Base-by-base conservation (phyloP, 2,113 vertebrate genomes). In the Coracopsis vasa region DNA sequence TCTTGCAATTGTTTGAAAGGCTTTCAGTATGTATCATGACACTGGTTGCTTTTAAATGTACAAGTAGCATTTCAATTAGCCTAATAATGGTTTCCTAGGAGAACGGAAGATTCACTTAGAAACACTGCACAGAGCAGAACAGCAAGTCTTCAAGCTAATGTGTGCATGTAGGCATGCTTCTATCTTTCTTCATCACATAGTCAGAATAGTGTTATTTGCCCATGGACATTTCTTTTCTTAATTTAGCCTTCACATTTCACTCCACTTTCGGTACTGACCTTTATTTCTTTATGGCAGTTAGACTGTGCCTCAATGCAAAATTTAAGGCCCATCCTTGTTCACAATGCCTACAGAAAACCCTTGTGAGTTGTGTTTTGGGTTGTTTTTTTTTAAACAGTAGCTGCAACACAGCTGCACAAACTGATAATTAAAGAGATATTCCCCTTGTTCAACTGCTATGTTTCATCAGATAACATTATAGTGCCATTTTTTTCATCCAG, bases 81-180 rank as follows among this genome's bases (percentile, higher is more conserved):
- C 74, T 80, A 95, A 94, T 94, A 90, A 94, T 83, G 67, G 90
- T 93, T 93, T 96, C 92, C 92, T 90, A 93, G 85, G 82, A 96
- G 90, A 96, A 87, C 48, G 78, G 79, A 90, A 88, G 67, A 90
- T 53, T 80, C 87, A 77, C 62, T 88, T 69, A 53, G 58, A 86
- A 90, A 60, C 64, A 86, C 29, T 16, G 41, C 61, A 89, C 13
- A 54, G 78, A 91, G 58, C 44, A 94, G 85, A 83, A 93, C 65
- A 85, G 64, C 79, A 79, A 64, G 27, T 79, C 61, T 75, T 91
- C n/a, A 33, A 81, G 66, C 50, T 51, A 71, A 73, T 1, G 9
- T 11, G 17, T 44, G 33, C 71, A 20, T 9, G 16, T 9, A 86
- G 67, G 53, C 53, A 37, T 13, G 35, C 14, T 64, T 21, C 44